phyloP scores from a whole-genome alignment of 2,797 vertebrate species.

The Remorina albescens region DNA sequence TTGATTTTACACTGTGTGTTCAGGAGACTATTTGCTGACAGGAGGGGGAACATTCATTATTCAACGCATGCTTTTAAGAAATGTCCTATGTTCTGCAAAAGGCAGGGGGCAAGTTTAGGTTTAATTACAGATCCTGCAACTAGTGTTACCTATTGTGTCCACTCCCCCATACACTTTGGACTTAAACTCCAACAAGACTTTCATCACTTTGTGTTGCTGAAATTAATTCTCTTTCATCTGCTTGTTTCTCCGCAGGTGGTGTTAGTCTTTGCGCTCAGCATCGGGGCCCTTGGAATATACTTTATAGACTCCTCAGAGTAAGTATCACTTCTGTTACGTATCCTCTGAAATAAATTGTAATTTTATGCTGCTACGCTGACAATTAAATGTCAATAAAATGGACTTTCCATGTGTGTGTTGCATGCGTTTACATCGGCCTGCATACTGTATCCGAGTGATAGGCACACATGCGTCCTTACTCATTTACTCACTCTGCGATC shows the following conservation, averaged over 20 bases:
- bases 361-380: background rate
- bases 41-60: slow-evolving; percentile 59
- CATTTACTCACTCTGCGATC: slow-evolving; percentile 39
- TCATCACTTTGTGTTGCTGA: slow-evolving; percentile 12
- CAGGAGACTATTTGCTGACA: slow-evolving; percentile 51
- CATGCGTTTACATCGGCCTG: slow-evolving; percentile 17
- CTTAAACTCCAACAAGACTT: too few species aligned
- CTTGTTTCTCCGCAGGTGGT: slow-evolving; percentile 91
- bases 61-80: slow-evolving; percentile 50
- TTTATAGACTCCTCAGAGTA: slow-evolving; percentile 99
- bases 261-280: slow-evolving; percentile 99
- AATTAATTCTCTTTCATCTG: slow-evolving; percentile 42
- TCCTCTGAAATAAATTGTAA: slow-evolving; percentile 18
- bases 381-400: slow-evolving; percentile 8
- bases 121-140: slow-evolving; percentile 61
- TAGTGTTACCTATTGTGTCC: slow-evolving; percentile 30
- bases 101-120: slow-evolving; percentile 34
- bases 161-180: too few species aligned
- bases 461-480: slow-evolving; percentile 42
- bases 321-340: slow-evolving; percentile 83
- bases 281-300: slow-evolving; percentile 99
- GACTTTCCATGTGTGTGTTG: slow-evolving; percentile 6
- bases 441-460: slow-evolving; percentile 44
- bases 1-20: slow-evolving; percentile 30
- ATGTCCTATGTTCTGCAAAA: slow-evolving; percentile 35